These are phyloP conservation scores for Oreotragus oreotragus DNA, from an alignment of 2,113 vertebrate species.

Conservation along the genomic window DNA sequence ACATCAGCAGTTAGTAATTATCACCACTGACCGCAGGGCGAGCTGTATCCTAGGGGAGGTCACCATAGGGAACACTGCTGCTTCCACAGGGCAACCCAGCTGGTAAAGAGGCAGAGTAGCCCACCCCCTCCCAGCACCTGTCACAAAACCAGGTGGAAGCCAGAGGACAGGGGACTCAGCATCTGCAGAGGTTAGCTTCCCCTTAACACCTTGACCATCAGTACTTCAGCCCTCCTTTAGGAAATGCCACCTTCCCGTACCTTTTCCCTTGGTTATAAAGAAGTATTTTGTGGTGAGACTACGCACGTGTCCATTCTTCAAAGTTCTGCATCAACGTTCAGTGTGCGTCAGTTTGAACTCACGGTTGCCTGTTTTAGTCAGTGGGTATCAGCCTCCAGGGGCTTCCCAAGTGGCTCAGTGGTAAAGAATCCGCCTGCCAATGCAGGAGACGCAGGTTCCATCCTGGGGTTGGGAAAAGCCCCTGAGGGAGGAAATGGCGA, in stretches of 20 bases:
- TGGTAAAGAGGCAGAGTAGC: neutral
- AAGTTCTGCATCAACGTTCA: neutral
- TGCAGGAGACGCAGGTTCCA: neutral
- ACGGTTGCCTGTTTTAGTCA: neutral
- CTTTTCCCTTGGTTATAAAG: neutral
- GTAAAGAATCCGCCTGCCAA: neutral
- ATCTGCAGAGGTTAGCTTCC: neutral
- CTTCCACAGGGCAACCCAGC: neutral
- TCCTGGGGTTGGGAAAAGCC: neutral
- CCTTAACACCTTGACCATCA: neutral
- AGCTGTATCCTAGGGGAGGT: no score
- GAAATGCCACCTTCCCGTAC: neutral
- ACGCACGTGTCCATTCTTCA: neutral
- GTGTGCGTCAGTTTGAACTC: neutral
- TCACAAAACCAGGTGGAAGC: neutral
- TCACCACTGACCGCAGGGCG: accelerated
- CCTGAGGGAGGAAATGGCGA: neutral
- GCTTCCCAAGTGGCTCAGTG: neutral
- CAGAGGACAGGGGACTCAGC: neutral
- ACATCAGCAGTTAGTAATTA: neutral
- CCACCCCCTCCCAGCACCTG: neutral
- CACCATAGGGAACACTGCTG: no score
- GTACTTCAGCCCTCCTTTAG: neutral
- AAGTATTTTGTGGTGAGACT: neutral
- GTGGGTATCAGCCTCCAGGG: neutral